Conservation (phyloP, 2,113 vertebrate species). For the Oxyura jamaicensis region DNA sequence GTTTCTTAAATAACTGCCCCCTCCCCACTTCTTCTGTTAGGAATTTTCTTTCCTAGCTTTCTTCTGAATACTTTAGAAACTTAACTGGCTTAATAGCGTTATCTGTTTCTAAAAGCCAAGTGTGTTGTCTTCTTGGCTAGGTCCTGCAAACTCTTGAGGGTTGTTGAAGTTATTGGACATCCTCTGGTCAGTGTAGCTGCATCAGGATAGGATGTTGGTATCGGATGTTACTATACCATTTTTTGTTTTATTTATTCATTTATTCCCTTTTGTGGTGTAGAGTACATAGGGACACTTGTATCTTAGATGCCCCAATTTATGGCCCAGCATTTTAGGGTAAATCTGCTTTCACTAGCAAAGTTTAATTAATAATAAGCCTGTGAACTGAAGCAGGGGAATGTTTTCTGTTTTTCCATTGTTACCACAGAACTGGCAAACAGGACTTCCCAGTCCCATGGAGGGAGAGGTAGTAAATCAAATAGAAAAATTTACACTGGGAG, state of each 20-base stretch:
- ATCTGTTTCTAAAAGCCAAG: not conserved
- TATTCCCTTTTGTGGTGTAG: not conserved
- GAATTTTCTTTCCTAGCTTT: not conserved
- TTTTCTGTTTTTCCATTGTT: not conserved
- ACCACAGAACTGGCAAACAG: not conserved
- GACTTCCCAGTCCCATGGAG: not conserved
- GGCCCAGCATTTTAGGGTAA: not conserved
- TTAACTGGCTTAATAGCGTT: not conserved
- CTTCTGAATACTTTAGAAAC: not conserved
- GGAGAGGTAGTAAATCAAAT: not conserved
- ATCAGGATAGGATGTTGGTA: not conserved
- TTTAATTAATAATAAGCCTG: not conserved
- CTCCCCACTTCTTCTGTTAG: not conserved
- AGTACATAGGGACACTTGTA: not conserved
- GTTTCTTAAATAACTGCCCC: not conserved
- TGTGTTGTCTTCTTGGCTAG: not conserved
- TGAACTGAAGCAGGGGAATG: not conserved
- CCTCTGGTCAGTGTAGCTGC: accelerated
- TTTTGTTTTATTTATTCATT: not conserved
- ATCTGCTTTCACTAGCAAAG: not conserved
- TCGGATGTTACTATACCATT: not conserved
- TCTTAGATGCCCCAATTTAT: not conserved
- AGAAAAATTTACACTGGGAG: not conserved
- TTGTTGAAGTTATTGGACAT: not conserved
- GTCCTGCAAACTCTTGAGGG: not conserved